Percentiles rank a stretch among this genome's conserved stretches.
Evolutionary conservation across 2,797 vertebrate genomes (phyloP).

Genomic region (Triplophysa bombifrons): DNA sequence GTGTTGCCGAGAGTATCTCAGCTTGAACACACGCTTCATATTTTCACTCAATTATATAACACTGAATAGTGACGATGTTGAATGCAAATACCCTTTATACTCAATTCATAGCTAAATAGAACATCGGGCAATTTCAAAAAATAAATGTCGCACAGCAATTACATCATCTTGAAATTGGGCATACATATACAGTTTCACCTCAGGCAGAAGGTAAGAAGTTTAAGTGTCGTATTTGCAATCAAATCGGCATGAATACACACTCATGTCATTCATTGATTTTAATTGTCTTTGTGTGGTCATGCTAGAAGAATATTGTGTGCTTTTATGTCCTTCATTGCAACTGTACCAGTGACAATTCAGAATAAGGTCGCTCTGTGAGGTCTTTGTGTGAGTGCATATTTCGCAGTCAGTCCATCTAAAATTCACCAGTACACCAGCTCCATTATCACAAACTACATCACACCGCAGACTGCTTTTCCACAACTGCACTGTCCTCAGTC

Average conservation of each 20-base stretch:
- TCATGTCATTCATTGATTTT: constrained; percentile 22
- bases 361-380: constrained; percentile 7
- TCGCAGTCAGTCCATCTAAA: constrained; percentile 23
- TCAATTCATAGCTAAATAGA: constrained; percentile 36
- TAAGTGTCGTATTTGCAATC: constrained; percentile 5
- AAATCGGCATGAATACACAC: not conserved
- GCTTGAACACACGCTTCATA: constrained; percentile 44
- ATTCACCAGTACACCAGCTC: not conserved
- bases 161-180: constrained; percentile 28
- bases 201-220: not conserved
- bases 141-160: constrained; percentile 46
- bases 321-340: constrained; percentile 41
- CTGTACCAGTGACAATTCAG: constrained; percentile 33
- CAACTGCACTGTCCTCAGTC: constrained; percentile 1
- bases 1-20: constrained; percentile 46
- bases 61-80: constrained; percentile 49
- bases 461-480: not conserved
- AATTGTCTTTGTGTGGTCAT: constrained; percentile 40
- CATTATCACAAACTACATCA: constrained; percentile 19
- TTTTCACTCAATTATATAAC: constrained; percentile 52
- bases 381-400: constrained; percentile 45
- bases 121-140: constrained; percentile 21
- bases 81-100: constrained; percentile 25
- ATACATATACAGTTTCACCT: constrained; percentile 1
- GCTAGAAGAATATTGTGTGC: constrained; percentile 40